Evolutionary conservation across 2,888 invertebrate genomes (phyloP).

Genomic region (Mythimna ferrago): DNA sequence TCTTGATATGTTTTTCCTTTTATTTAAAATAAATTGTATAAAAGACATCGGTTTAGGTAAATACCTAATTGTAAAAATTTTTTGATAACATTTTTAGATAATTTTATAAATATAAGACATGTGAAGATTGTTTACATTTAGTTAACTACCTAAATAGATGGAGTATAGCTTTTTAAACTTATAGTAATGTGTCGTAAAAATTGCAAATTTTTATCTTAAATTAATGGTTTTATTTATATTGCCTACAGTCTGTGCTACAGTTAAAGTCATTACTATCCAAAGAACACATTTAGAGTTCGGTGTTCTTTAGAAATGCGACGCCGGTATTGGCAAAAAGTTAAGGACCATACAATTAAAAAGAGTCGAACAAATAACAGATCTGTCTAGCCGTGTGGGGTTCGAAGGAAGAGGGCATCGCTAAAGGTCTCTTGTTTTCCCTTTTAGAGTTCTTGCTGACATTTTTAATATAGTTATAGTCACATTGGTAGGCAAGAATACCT

Average conservation of each 20-base stretch:
- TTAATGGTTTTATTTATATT: constrained; percentile 35
- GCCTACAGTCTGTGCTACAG: no score
- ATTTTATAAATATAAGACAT: no score
- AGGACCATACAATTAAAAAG: constrained; percentile 26
- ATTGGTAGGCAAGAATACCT: constrained; percentile 1
- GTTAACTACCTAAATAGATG: no score
- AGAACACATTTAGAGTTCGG: background rate
- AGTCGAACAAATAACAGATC: constrained; percentile 30
- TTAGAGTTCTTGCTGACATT: constrained; percentile 52
- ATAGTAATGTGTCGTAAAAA: background rate
- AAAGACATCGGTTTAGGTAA: no score
- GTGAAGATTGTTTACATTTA: no score
- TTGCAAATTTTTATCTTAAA: constrained; percentile 24
- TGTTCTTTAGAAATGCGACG: constrained; percentile 21
- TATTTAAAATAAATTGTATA: no score
- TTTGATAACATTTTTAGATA: no score
- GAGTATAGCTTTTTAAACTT: constrained; percentile 10
- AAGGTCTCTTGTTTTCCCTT: constrained; percentile 58
- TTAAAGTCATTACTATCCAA: constrained; percentile 24
- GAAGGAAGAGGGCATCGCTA: constrained; percentile 45
- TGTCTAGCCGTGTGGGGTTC: constrained; percentile 36
- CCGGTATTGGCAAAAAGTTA: constrained; percentile 29
- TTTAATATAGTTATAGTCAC: constrained; percentile 19
- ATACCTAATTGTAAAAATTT: no score
- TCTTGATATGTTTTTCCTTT: no score